Base-by-base conservation (phyloP, 2,888 invertebrate genomes). In the Patella depressa region DNA sequence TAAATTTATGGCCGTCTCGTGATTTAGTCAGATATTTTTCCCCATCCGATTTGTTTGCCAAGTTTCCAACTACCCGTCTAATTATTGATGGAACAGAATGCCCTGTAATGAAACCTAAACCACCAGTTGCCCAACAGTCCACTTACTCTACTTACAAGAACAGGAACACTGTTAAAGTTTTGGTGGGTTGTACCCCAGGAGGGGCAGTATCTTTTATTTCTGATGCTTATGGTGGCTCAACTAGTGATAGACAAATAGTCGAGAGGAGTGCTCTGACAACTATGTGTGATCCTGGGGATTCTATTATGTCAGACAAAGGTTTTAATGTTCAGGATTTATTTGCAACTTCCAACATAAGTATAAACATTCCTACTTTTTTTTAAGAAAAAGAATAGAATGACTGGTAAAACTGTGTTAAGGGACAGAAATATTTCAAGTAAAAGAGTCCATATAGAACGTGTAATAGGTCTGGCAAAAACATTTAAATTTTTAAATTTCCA, bases 351-450 rank as follows among this genome's bases (percentile, higher is more conserved):
- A 70, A 82, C 72, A 82, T 84, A 29, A 59, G 73, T 3, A 71
- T 84, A 3, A 81, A 82, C 75, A 84, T 82, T 69, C 83, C 82
- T 12, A 75, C 83, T 19, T 84, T 83, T 73, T 84, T 24, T 24
- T 24, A 24, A 24, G 24, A 24, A 24, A 24, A 81, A 78, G 65
- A 84, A 84, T 59, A 45, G 80, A 71, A 79, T 83, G 79, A 53
- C 59, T 57, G 55, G 75, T n/a, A 59, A 65, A 72, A 53, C 79
- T 4, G 78, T 81, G n/a, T 14, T 77, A 14, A 72, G 55, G 45
- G 82, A 85, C 77, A 78, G 79, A 74, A 83, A 83, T 57, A 78
- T 83, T 76, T 71, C 82, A 11, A 79, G 80, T 59, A 82, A 83
- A 70, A 70, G 84, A 14, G 83, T 82, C 1, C 84, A 84, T 74